These are phyloP conservation scores for Columba janthina DNA, from an alignment of 2,113 vertebrate species.

Conservation along the genomic window DNA sequence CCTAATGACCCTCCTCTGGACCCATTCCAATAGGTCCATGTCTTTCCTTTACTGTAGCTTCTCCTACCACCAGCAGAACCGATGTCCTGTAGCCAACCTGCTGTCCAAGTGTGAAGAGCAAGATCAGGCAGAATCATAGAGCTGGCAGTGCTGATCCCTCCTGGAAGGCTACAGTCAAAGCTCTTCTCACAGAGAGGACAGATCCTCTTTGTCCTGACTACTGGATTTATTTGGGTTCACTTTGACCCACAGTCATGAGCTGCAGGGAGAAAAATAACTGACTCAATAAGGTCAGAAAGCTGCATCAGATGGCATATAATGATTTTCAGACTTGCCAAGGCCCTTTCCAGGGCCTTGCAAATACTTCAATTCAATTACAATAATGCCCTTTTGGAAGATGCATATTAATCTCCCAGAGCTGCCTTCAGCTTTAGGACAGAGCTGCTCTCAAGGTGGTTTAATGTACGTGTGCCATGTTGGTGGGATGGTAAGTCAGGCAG, in stretches of 20 bases:
- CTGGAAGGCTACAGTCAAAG: background rate
- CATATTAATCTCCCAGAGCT: background rate
- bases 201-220: background rate
- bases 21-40: too few species aligned
- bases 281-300: background rate
- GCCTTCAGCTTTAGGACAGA: background rate
- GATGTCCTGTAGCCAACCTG: too few species aligned
- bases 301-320: background rate
- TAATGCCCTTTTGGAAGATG: conserved; percentile 8
- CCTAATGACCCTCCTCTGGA: too few species aligned
- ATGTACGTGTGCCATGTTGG: background rate
- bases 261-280: background rate
- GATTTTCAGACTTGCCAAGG: conserved; percentile 27
- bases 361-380: conserved; percentile 48
- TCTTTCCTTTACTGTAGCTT: too few species aligned
- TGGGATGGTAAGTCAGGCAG: background rate
- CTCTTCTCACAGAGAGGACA: background rate
- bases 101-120: too few species aligned
- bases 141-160: background rate
- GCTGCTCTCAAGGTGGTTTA: background rate
- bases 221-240: background rate
- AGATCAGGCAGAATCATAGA: background rate
- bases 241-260: background rate
- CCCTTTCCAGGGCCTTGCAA: conserved; percentile 5
- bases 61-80: too few species aligned